A percentile compares a stretch with the other conserved stretches of the same genome.
Evolutionary conservation across 2,888 invertebrate species (phyloP).

Genomic region (Coelopa pilipes): DNA sequence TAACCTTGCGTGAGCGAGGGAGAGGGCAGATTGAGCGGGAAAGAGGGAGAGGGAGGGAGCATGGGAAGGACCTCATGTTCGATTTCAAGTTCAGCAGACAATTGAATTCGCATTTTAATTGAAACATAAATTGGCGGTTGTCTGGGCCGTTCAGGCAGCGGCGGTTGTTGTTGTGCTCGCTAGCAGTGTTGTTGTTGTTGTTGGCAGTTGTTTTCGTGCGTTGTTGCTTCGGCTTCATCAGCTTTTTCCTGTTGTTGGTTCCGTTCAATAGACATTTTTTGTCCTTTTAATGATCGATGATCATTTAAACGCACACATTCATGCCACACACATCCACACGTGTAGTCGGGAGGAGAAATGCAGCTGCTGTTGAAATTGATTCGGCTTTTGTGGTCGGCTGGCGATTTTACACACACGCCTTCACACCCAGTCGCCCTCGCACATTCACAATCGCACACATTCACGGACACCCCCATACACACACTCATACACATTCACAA

Average conservation of each 20-base stretch:
- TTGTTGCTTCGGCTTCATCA: background rate
- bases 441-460: background rate
- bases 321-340: background rate
- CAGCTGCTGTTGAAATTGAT: constrained; percentile 34
- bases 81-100: no score
- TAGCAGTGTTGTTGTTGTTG: background rate
- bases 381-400: constrained; percentile 28
- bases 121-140: constrained; percentile 32
- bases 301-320: background rate
- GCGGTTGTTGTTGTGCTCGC: no score
- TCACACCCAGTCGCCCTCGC: background rate
- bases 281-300: constrained; percentile 20
- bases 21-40: no score
- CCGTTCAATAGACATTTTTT: background rate
- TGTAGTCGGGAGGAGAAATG: constrained; percentile 9
- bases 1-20: no score
- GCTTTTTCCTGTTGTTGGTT: background rate
- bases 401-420: no score
- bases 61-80: no score
- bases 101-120: constrained; percentile 34
- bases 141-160: constrained; percentile 27
- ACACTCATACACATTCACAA: background rate
- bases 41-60: no score
- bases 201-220: constrained; percentile 4
- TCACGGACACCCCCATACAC: background rate